Evolutionary conservation across 2,113 vertebrate genomes (phyloP).

Genomic region (Herpailurus yagouaroundi): DNA sequence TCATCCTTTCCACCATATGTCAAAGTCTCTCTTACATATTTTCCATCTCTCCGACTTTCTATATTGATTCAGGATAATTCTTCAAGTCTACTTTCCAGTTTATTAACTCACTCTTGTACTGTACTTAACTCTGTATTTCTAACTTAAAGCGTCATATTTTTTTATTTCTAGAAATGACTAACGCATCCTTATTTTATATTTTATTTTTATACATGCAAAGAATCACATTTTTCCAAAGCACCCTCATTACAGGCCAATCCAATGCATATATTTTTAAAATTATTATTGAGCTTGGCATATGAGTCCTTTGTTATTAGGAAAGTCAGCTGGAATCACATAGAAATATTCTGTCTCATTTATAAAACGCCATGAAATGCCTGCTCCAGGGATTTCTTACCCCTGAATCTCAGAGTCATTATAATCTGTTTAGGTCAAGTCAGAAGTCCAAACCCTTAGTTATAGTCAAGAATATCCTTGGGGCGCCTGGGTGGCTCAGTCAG

Average conservation of each 20-base stretch:
- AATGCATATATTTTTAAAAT: neutral
- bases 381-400: neutral
- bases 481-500: too few species aligned
- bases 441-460: neutral
- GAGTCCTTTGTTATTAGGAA: neutral
- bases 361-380: neutral
- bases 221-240: neutral
- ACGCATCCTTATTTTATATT: neutral
- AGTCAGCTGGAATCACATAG: neutral
- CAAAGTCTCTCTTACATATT: neutral
- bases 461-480: neutral
- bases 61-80: neutral
- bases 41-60: neutral
- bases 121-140: neutral
- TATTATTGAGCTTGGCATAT: neutral
- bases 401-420: neutral
- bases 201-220: neutral
- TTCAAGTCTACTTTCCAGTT: neutral
- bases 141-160: neutral
- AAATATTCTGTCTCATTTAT: slow-evolving; percentile 22
- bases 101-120: neutral
- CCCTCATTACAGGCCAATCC: neutral
- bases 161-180: slow-evolving; percentile 2
- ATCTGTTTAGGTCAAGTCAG: neutral
- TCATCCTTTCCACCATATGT: neutral